phyloP scores from a whole-genome alignment of 2,113 vertebrate genomes.

The Promerops cafer region DNA sequence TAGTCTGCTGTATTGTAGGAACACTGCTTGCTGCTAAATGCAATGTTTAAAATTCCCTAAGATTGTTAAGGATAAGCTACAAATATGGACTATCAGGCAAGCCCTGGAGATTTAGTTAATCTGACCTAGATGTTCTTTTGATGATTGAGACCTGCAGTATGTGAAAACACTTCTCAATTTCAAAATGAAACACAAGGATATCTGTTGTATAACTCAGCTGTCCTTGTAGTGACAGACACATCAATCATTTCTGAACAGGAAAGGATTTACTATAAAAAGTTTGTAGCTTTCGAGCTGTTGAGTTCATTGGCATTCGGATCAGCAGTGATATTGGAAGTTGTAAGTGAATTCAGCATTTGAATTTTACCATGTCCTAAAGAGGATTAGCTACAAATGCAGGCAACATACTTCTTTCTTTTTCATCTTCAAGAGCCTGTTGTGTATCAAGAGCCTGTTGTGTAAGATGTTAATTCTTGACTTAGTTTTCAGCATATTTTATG shows the following conservation, averaged over 20 bases:
- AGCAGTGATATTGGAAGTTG: slow-evolving; percentile 74
- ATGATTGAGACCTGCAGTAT: slow-evolving; percentile 77
- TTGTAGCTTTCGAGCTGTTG: slow-evolving; percentile 73
- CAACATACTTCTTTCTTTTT: slow-evolving; percentile 71
- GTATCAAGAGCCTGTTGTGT: slow-evolving; percentile 52
- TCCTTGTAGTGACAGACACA: slow-evolving; percentile 69
- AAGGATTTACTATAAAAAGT: slow-evolving; percentile 77
- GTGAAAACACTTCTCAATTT: slow-evolving; percentile 76
- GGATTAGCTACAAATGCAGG: slow-evolving; percentile 81
- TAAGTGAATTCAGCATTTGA: slow-evolving; percentile 74
- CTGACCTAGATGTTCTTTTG: slow-evolving; percentile 88
- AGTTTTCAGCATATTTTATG: slow-evolving; percentile 23
- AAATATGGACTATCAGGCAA: slow-evolving; percentile 70
- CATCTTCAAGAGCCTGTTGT: slow-evolving; percentile 58
- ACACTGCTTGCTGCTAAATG: slow-evolving; percentile 32
- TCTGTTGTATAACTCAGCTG: slow-evolving; percentile 61
- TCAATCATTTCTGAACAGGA: slow-evolving; percentile 71
- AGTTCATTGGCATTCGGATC: slow-evolving; percentile 74
- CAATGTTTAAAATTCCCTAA: slow-evolving; percentile 72
- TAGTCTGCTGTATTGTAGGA: background rate
- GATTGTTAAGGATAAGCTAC: slow-evolving; percentile 75
- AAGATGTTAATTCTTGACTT: slow-evolving; percentile 63
- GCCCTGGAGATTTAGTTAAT: slow-evolving; percentile 80
- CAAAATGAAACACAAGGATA: slow-evolving; percentile 73
- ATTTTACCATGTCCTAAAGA: slow-evolving; percentile 80